These are phyloP conservation scores for Pachyuromys duprasi DNA, from an alignment of 2,797 vertebrate species.

Conservation along the genomic window DNA sequence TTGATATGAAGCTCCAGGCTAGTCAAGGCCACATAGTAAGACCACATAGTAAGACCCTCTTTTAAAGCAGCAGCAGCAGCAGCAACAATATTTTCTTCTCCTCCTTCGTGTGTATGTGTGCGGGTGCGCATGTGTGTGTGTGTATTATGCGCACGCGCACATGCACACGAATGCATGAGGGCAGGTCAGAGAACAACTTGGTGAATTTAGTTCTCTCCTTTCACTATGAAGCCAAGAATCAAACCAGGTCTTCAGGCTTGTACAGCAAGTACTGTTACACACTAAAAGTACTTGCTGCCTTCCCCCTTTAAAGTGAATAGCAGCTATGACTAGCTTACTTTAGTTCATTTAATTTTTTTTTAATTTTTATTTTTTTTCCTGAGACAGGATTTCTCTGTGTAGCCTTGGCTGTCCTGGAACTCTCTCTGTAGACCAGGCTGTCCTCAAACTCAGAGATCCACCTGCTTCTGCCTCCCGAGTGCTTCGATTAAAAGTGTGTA, in stretches of 20 bases:
- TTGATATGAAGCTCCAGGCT: not conserved
- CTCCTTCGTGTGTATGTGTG: too few species aligned
- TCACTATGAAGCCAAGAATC: not conserved
- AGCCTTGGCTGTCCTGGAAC: not conserved
- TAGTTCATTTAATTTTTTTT: not conserved
- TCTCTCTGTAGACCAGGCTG: not conserved
- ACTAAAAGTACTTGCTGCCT: not conserved
- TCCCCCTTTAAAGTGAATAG: not conserved
- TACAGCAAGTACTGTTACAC: not conserved
- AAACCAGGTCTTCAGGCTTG: not conserved
- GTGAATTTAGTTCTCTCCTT: not conserved
- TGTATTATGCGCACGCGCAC: too few species aligned
- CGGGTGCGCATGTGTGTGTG: not conserved
- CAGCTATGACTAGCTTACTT: conserved; percentile 1
- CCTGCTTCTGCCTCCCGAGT: not conserved
- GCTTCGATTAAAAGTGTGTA: not conserved
- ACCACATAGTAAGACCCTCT: not conserved
- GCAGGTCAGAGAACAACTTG: not conserved
- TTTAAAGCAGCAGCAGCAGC: not conserved
- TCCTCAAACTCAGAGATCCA: not conserved
- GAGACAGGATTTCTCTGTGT: not conserved
- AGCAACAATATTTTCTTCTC: not conserved
- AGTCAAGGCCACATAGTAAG: not conserved
- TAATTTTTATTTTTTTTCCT: not conserved
- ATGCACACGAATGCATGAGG: too few species aligned